Evolutionary conservation across 2,797 vertebrate genomes (phyloP).

Genomic region (Prionace glauca): DNA sequence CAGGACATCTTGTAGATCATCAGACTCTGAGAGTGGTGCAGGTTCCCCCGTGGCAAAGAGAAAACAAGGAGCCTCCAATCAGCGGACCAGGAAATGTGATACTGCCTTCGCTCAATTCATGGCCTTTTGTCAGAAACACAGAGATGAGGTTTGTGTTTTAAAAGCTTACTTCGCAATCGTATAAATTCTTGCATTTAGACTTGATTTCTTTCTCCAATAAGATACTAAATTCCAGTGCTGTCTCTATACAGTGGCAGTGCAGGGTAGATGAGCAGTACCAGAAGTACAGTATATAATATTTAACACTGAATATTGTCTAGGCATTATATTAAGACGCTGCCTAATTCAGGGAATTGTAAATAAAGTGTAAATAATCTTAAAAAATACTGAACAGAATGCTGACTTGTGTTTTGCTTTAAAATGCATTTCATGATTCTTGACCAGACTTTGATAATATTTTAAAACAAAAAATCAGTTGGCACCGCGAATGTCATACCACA

Average conservation of each 20-base stretch:
- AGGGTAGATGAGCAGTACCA: not conserved
- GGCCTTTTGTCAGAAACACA: slow-evolving; percentile 71
- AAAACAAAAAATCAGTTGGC: not conserved
- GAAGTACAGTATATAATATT: not conserved
- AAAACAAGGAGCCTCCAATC: slow-evolving; percentile 51
- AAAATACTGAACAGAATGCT: not conserved
- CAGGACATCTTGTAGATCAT: slow-evolving; percentile 43
- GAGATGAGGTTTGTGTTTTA: slow-evolving; percentile 63
- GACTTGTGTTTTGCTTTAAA: not conserved
- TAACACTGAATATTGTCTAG: not conserved
- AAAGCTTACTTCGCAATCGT: not conserved
- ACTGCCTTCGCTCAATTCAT: slow-evolving; percentile 56
- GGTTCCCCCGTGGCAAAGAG: slow-evolving; percentile 56
- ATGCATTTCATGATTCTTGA: not conserved
- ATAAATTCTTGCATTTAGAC: not conserved
- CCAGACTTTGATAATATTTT: not conserved
- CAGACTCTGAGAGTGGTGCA: slow-evolving; percentile 53
- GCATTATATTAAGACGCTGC: not conserved
- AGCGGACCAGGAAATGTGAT: slow-evolving; percentile 58
- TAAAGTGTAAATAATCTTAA: not conserved
- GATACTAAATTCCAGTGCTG: not conserved
- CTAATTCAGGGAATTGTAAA: too few relatives aligned
- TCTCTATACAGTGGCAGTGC: not conserved
- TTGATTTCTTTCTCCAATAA: not conserved
- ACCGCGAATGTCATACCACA: not conserved